Conservation (phyloP, 2,888 invertebrate species). For the Ferdinandea cuprea region DNA sequence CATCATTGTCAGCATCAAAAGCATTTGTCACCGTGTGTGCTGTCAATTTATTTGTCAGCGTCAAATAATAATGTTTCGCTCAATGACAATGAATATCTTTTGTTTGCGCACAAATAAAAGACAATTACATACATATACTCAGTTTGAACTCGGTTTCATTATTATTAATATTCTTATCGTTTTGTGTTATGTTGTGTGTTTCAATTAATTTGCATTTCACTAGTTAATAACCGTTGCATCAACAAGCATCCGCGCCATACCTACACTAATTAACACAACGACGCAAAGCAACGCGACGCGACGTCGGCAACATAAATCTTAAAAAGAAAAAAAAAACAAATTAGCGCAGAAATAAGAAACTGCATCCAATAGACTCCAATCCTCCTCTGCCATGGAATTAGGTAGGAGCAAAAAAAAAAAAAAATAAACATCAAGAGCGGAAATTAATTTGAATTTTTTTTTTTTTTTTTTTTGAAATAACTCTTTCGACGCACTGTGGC, state of each 20-base stretch:
- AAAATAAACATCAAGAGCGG: too few relatives aligned
- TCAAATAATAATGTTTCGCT: conserved; percentile 37
- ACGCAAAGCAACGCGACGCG: conserved; percentile 8
- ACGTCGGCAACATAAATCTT: conserved; percentile 16
- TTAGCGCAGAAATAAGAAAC: neutral
- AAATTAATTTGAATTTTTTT: neutral
- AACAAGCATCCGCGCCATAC: conserved; percentile 3
- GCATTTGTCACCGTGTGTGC: too few relatives aligned
- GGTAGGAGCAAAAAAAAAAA: too few relatives aligned
- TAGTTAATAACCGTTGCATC: conserved; percentile 48
- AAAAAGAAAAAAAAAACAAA: neutral
- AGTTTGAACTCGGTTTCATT: conserved; percentile 5
- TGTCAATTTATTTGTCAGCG: conserved; percentile 27
- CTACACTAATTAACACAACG: conserved; percentile 25
- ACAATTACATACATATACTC: too few relatives aligned
- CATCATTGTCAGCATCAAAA: conserved; percentile 4
- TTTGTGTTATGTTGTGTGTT: conserved; percentile 24
- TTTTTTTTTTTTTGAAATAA: conserved; percentile 27
- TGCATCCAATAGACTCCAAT: neutral
- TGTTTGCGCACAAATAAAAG: conserved; percentile 34
- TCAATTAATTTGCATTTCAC: conserved; percentile 60
- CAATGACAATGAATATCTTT: conserved; percentile 26
- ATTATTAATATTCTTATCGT: conserved; percentile 47
- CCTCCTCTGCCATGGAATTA: neutral
- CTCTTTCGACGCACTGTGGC: conserved; percentile 26